Percentiles rank a stretch among this genome's conserved stretches.
These are phyloP conservation scores for Melipona beecheii DNA, from an alignment of 2,888 invertebrate species.

Conservation along the genomic window DNA sequence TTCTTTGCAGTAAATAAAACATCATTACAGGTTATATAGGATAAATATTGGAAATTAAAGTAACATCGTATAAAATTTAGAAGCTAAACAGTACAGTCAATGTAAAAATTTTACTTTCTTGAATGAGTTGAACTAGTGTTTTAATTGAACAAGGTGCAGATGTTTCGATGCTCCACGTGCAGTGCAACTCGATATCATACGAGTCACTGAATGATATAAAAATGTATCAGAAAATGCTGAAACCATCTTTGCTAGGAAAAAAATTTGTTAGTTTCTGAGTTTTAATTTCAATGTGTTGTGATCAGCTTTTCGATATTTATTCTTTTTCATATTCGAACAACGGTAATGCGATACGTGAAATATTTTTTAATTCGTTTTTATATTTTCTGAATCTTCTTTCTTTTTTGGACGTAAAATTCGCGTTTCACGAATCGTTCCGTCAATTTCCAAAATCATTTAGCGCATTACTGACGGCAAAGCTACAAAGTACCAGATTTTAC, in stretches of 20 bases:
- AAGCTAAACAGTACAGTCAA: neutral
- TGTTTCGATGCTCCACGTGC: slow-evolving; percentile 36
- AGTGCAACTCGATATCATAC: slow-evolving; percentile 34
- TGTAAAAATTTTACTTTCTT: slow-evolving; percentile 1
- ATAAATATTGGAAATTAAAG: neutral
- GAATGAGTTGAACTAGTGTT: slow-evolving; percentile 4
- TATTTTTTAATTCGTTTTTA: neutral
- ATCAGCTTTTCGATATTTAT: neutral
- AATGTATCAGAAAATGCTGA: slow-evolving; percentile 1
- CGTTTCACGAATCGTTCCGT: too few relatives aligned
- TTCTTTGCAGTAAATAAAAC: neutral
- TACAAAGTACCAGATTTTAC: neutral
- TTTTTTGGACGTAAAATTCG: too few relatives aligned
- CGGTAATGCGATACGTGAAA: too few relatives aligned
- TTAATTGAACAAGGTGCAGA: slow-evolving; percentile 16
- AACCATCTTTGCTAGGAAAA: neutral
- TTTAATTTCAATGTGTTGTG: neutral
- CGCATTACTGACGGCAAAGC: too few relatives aligned
- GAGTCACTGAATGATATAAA: slow-evolving; percentile 37
- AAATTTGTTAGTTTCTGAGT: neutral
- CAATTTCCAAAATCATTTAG: too few relatives aligned
- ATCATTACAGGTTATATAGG: neutral
- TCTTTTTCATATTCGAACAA: neutral
- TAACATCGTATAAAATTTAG: neutral
- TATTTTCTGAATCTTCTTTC: neutral